Conservation (phyloP, 2,113 vertebrate genomes). For the Probosciger aterrimus region DNA sequence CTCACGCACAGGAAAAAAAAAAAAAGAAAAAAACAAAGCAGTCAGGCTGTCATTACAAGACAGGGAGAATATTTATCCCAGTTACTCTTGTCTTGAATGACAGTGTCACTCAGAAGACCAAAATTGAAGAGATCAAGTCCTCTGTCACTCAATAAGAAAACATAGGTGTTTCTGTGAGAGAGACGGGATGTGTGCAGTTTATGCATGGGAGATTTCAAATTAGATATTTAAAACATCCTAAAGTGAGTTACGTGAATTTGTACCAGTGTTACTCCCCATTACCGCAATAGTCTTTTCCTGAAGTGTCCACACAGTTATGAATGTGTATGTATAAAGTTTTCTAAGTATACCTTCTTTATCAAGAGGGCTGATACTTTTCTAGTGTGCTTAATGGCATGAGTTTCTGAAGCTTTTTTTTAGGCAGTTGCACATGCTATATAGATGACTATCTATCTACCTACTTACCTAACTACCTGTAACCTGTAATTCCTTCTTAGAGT, state of each 20-base stretch:
- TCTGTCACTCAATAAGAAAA: not conserved
- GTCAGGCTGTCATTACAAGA: not conserved
- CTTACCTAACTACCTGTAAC: not conserved
- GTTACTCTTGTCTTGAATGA: not conserved
- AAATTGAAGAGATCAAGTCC: not conserved
- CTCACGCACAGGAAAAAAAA: not conserved
- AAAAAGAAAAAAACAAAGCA: accelerated
- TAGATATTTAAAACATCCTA: not conserved
- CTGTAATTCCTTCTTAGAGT: not conserved
- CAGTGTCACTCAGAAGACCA: not conserved
- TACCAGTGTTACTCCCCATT: not conserved
- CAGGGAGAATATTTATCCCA: not conserved
- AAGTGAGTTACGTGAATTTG: not conserved
- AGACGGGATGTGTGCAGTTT: accelerated
- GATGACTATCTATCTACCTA: not conserved
- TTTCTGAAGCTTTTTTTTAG: not conserved
- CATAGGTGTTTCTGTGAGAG: not conserved
- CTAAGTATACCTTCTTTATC: not conserved
- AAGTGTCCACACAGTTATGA: not conserved
- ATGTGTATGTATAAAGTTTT: not conserved
- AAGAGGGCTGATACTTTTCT: not conserved
- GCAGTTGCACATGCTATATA: not conserved
- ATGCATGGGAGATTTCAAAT: not conserved
- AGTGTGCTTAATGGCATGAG: not conserved
- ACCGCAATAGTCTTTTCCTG: not conserved